A percentile compares a stretch with the other conserved stretches of the same genome.
These are phyloP conservation scores for Bryconaethiops microstoma DNA, from an alignment of 2,797 vertebrate genomes.

Conservation along the genomic window DNA sequence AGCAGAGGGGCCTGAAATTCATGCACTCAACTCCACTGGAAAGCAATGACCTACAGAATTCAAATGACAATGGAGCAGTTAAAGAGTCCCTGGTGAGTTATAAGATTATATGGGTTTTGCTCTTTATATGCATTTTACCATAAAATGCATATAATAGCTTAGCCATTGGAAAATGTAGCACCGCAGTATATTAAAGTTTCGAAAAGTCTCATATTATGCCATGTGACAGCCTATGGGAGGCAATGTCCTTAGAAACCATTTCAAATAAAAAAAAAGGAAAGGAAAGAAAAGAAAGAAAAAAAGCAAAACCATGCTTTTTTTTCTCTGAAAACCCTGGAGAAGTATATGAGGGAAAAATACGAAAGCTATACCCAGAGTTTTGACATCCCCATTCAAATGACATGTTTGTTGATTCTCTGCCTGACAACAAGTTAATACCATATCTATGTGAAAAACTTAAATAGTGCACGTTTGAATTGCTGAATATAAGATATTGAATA, in stretches of 20 bases:
- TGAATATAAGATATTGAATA: too few relatives aligned
- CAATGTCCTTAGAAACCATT: background rate
- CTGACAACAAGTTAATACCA: too few relatives aligned
- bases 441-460: too few relatives aligned
- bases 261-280: background rate
- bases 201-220: background rate
- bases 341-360: too few relatives aligned
- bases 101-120: background rate
- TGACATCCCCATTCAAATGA: too few relatives aligned
- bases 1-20: background rate
- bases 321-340: too few relatives aligned
- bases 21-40: background rate
- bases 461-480: too few relatives aligned
- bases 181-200: background rate
- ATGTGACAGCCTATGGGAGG: background rate
- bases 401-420: too few relatives aligned
- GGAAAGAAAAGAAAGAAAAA: background rate
- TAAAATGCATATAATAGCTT: background rate
- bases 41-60: conserved; percentile 1
- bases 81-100: background rate
- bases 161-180: background rate
- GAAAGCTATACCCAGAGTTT: too few relatives aligned
- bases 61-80: background rate
- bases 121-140: background rate
- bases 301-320: background rate